Base-by-base conservation (phyloP, 2,888 invertebrate species). In the Orchesella flavescens region DNA sequence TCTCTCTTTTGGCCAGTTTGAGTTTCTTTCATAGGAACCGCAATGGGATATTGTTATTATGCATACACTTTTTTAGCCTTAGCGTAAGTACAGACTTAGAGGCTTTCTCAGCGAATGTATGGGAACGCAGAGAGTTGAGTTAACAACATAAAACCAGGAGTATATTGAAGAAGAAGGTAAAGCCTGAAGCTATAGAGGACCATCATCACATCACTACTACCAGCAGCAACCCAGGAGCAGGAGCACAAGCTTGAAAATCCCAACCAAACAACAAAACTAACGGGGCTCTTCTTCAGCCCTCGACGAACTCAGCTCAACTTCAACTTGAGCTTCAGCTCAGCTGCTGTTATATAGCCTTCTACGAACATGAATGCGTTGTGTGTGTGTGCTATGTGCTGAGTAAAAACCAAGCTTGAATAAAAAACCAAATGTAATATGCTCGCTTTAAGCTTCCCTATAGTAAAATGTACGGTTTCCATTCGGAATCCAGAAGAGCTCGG, bases 211-310 rank as follows among this genome's bases (percentile, higher is more conserved):
- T 23, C 17, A 69, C 21, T 13, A 69, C 46, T 23, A 53, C 43
- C 69, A 69, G 17, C 53, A 24, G 15, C 10, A 46, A 43, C 13
- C 69, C 53, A 53, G 69, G 21, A 68, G 44, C 53, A 34, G 66
- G 3, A 74, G 80, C 80, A 74, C 68, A 74, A 74, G 74, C 73
- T 73, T 68, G 59, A 74, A 74, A 71, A 78, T 78, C 78, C 78
- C 78, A 55, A 79, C 79, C 72, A 74, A 80, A 80, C 80, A 80
- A 74, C 73, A 80, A 74, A 80, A 80, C 57, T 80, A 80, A 80
- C 80, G 80, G 80, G 80, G 44, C 74, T 79, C 63, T 79, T 73
- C 72, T 80, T 69, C 55, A 63, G 59, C 17, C 21, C 43, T 23
- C 66, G 23, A 77, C 24, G 77, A 69, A 59, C 53, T 34, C 17